Base-by-base conservation (phyloP, 2,113 vertebrate species). In the Ophiodon elongatus region DNA sequence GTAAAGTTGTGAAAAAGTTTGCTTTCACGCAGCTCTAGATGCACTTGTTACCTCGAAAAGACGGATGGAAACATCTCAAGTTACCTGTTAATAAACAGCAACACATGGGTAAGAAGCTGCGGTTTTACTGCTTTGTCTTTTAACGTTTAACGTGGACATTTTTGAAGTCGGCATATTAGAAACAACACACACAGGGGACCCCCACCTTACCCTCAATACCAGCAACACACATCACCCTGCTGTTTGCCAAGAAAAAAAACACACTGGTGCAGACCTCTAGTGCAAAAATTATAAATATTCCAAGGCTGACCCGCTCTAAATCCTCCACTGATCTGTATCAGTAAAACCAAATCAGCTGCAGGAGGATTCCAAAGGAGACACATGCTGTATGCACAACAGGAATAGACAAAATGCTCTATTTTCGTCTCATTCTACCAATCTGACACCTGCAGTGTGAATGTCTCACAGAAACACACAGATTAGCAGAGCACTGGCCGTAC, bases 401-500 rank as follows among this genome's bases (percentile, higher is more conserved):
- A 60, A 64, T 7, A 6, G n/a, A 6, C 31, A 45, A 43, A 29
- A 15, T 17, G 3, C 17, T 82, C n/a, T 21, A 0, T 47, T 57
- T 64, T 31, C 31, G 27, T 21, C 35, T 1, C 66, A 62, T 50
- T 70, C 57, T 35, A 29, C 35, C 15, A 21, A 21, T 62, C 62
- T 62, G 45, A 69, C 47, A 50, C 45, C 19, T 69, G 3, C 43
- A 29, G 19, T 25, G 10, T 59, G 67, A 23, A 6, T 14, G 21
- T 64, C 2, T 11, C 14, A 60, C n/a, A 41, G 25, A 73, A 59
- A 73, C n/a, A 19, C 41, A 41, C 39, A n/a, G 69, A 67, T 83
- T 71, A 83, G 43, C 60, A 25, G 50, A 41, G 43, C 79, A 69
- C 50, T 76, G 75, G 80, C 69, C 72, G n/a, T 5, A 21, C 68